These are phyloP conservation scores for Lineus longissimus DNA, from an alignment of 1,140 invertebrate genomes.

Conservation along the genomic window DNA sequence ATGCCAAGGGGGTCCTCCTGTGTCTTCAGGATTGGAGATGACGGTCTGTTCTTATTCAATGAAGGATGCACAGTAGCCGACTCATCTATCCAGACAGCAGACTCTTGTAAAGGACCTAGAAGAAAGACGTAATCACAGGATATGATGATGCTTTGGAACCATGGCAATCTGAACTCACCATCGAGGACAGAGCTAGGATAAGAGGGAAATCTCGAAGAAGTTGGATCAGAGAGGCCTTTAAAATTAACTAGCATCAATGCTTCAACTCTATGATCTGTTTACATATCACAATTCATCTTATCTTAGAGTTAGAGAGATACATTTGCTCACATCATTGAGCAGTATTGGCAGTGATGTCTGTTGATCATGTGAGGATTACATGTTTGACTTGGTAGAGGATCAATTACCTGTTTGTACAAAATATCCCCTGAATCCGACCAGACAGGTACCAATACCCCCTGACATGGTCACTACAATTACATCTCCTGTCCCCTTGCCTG, in stretches of 20 bases:
- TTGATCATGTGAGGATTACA: too few species aligned
- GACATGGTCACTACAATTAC: slow-evolving; percentile 87
- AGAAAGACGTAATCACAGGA: not conserved
- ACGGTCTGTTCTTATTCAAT: slow-evolving; percentile 36
- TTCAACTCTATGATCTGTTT: too few species aligned
- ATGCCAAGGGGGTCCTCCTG: slow-evolving; percentile 87
- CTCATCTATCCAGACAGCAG: slow-evolving; percentile 97
- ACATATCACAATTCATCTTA: too few species aligned
- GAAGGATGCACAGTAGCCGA: slow-evolving; percentile 47
- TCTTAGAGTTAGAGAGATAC: too few species aligned
- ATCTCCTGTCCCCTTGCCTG: slow-evolving; percentile 90
- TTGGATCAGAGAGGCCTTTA: too few species aligned
- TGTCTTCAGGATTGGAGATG: slow-evolving; percentile 42
- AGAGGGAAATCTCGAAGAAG: too few species aligned
- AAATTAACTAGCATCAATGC: too few species aligned
- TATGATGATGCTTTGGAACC: not conserved
- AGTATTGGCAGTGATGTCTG: too few species aligned
- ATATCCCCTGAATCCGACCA: slow-evolving; percentile 85
- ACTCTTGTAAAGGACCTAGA: slow-evolving; percentile 90
- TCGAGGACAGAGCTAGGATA: too few species aligned
- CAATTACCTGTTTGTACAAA: slow-evolving; percentile 49
- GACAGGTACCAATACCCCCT: slow-evolving; percentile 89
- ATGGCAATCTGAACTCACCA: not conserved
- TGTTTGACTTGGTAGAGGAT: too few species aligned
- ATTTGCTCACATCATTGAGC: too few species aligned